phyloP scores from a whole-genome alignment of 1,140 invertebrate species.

The Hyposmocoma kahamanoa region DNA sequence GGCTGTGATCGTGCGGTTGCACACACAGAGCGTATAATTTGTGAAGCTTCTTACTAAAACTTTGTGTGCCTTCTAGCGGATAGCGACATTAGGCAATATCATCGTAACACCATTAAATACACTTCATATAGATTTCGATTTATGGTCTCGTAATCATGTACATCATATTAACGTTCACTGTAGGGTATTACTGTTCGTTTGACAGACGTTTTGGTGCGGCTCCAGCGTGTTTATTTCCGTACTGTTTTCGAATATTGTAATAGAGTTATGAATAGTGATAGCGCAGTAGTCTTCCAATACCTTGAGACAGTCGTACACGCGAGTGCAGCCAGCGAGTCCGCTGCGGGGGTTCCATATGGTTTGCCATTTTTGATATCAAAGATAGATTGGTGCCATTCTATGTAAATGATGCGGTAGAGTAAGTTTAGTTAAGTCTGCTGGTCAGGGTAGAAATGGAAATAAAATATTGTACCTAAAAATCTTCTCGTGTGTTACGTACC shows the following conservation, averaged over 20 bases:
- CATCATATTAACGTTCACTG: neutral
- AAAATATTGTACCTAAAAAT: constrained; percentile 58
- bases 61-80: constrained; percentile 72
- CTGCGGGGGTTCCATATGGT: constrained; percentile 67
- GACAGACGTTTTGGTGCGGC: constrained; percentile 16
- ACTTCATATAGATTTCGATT: constrained; percentile 28
- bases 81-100: constrained; percentile 65
- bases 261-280: constrained; percentile 61
- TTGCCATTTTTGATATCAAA: constrained; percentile 73
- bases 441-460: constrained; percentile 69
- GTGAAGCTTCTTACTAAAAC: constrained; percentile 70
- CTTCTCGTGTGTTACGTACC: constrained; percentile 42
- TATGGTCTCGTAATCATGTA: neutral
- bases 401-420: constrained; percentile 69
- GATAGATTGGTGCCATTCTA: constrained; percentile 73
- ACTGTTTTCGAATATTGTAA: constrained; percentile 50
- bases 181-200: constrained; percentile 15
- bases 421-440: constrained; percentile 71
- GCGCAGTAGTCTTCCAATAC: constrained; percentile 71
- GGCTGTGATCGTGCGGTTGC: constrained; percentile 8
- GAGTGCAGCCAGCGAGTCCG: constrained; percentile 42
- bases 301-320: constrained; percentile 44
- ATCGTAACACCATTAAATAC: constrained; percentile 42
- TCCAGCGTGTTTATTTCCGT: constrained; percentile 21
- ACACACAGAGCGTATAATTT: constrained; percentile 37